These are phyloP conservation scores for Nasonovia ribisnigri DNA, from an alignment of 2,888 invertebrate genomes.

Conservation along the genomic window DNA sequence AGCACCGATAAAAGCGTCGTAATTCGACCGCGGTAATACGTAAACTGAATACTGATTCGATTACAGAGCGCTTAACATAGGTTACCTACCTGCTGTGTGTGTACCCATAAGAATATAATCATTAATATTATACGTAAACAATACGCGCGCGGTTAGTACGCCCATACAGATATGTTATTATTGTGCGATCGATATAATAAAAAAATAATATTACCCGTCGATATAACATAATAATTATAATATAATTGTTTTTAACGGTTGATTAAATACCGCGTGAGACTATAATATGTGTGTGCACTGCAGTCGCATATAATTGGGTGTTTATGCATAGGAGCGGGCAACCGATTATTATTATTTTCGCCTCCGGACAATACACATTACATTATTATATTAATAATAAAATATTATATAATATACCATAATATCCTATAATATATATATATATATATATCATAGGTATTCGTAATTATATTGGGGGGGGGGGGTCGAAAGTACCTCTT, in stretches of 20 bases:
- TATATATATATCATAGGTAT: neutral
- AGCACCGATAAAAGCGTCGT: slow-evolving; percentile 33
- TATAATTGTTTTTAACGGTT: slow-evolving; percentile 58
- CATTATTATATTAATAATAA: too few relatives aligned
- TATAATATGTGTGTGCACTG: neutral
- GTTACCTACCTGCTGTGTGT: slow-evolving; percentile 6
- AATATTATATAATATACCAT: neutral
- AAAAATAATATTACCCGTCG: neutral
- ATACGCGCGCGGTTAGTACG: neutral
- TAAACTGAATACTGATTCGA: slow-evolving; percentile 32
- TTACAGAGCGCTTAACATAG: neutral
- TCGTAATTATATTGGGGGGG: neutral
- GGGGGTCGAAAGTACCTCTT: neutral
- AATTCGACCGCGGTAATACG: slow-evolving; percentile 18
- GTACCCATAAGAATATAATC: neutral
- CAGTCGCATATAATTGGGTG: neutral
- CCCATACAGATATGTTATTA: neutral
- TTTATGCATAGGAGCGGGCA: slow-evolving; percentile 11
- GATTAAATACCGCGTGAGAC: slow-evolving; percentile 26
- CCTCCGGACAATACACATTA: slow-evolving; percentile 42
- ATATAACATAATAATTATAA: slow-evolving; percentile 1
- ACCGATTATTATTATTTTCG: slow-evolving; percentile 50
- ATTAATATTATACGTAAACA: slow-evolving; percentile 15
- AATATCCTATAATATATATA: too few relatives aligned
- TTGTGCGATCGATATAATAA: neutral